Percentiles rank a stretch among this genome's conserved stretches.
Evolutionary conservation across 2,113 vertebrate species (phyloP).

Genomic region (Rhodinocichla rosea): DNA sequence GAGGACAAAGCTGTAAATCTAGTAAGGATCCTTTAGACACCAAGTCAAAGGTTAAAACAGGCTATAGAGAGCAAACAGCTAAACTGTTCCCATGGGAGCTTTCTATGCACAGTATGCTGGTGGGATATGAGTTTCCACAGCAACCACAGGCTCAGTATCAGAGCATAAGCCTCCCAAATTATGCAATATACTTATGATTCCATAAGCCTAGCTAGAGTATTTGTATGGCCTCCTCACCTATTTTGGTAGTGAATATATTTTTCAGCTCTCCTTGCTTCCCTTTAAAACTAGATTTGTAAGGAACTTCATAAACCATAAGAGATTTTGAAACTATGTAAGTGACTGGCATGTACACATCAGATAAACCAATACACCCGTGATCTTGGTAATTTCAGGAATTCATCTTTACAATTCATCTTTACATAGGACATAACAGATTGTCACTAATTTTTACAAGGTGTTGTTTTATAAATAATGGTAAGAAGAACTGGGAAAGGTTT

Average conservation of each 20-base stretch:
- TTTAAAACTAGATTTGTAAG: not conserved
- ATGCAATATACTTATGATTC: not conserved
- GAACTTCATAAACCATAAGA: not conserved
- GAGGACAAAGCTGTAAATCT: constrained; percentile 51
- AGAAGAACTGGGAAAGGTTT: not conserved
- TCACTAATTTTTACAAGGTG: not conserved
- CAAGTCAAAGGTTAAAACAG: constrained; percentile 40
- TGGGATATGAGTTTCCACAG: not conserved
- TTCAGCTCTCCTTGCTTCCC: not conserved
- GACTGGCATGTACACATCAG: not conserved
- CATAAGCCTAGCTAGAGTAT: not conserved
- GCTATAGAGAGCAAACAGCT: constrained; percentile 9
- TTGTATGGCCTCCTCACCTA: not conserved
- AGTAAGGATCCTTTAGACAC: not conserved
- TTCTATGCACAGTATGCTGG: not conserved
- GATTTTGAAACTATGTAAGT: not conserved
- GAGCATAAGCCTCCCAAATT: not conserved
- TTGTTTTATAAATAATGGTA: not conserved
- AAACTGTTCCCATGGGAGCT: constrained; percentile 5
- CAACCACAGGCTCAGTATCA: not conserved
- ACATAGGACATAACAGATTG: not conserved
- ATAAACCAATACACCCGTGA: not conserved
- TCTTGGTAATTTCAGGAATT: not conserved
- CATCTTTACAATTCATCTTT: not conserved
- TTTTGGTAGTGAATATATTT: not conserved